phyloP scores from a whole-genome alignment of 2,113 vertebrate genomes.

The Heliornis fulica region DNA sequence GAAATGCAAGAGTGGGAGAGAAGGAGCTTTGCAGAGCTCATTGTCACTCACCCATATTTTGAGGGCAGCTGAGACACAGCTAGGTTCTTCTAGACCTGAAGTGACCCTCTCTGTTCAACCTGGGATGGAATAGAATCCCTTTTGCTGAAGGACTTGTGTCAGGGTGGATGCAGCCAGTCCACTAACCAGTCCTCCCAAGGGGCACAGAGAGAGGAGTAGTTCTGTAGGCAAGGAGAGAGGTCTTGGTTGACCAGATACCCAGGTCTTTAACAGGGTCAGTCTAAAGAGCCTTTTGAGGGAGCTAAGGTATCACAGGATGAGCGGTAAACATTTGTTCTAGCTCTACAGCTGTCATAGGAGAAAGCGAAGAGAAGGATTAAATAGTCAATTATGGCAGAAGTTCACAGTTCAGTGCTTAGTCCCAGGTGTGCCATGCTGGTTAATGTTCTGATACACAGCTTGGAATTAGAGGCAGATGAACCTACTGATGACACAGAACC shows the following conservation, averaged over 20 bases:
- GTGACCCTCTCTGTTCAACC: rapidly evolving
- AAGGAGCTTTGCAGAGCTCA: background rate
- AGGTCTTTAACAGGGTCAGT: background rate
- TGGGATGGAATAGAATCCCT: background rate
- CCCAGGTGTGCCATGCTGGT: background rate
- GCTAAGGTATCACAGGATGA: background rate
- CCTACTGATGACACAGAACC: background rate
- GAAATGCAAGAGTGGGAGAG: background rate
- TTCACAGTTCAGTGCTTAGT: background rate
- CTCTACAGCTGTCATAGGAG: background rate
- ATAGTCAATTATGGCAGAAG: background rate
- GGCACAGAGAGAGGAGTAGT: background rate
- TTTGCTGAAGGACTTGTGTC: background rate
- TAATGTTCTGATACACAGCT: background rate
- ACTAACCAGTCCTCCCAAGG: background rate
- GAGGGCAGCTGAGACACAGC: background rate
- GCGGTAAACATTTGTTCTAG: background rate
- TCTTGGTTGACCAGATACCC: background rate
- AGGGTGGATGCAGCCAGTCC: background rate
- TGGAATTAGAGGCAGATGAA: background rate
- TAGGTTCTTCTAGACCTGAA: rapidly evolving
- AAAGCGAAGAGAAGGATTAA: background rate
- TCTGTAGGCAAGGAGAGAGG: background rate
- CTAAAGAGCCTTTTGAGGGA: background rate
- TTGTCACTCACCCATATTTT: rapidly evolving